phyloP scores from a whole-genome alignment of 2,797 vertebrate species.

The Cyclura pinguis region DNA sequence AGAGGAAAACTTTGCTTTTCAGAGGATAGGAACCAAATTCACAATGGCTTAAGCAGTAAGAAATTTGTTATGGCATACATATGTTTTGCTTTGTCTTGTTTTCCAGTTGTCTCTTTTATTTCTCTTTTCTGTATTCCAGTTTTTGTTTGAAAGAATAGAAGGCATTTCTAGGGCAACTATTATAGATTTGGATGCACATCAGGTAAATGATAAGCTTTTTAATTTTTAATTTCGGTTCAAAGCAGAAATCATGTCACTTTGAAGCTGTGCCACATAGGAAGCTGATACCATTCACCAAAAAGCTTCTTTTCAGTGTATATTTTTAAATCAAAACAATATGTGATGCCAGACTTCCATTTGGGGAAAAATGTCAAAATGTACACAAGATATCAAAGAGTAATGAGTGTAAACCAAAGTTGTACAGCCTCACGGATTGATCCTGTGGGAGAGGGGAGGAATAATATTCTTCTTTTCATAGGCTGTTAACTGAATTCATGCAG shows the following conservation, averaged over 20 bases:
- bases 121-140: slow-evolving; percentile 75
- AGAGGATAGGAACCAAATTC: too few species aligned
- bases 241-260: neutral
- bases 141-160: slow-evolving; percentile 91
- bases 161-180: slow-evolving; percentile 89
- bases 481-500: neutral
- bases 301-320: neutral
- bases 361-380: neutral
- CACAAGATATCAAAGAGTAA: neutral
- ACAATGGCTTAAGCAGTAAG: too few species aligned
- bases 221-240: neutral
- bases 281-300: neutral
- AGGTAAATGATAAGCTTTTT: slow-evolving; percentile 90
- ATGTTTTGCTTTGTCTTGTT: neutral
- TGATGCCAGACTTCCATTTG: neutral
- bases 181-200: slow-evolving; percentile 93
- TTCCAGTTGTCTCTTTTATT: neutral
- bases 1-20: too few species aligned
- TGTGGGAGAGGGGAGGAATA: neutral
- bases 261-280: neutral
- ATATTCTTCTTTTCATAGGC: neutral
- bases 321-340: neutral
- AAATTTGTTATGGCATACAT: neutral
- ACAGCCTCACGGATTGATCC: neutral
- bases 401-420: too few species aligned